Conservation (phyloP, 2,113 vertebrate genomes). For the Siniperca chuatsi region DNA sequence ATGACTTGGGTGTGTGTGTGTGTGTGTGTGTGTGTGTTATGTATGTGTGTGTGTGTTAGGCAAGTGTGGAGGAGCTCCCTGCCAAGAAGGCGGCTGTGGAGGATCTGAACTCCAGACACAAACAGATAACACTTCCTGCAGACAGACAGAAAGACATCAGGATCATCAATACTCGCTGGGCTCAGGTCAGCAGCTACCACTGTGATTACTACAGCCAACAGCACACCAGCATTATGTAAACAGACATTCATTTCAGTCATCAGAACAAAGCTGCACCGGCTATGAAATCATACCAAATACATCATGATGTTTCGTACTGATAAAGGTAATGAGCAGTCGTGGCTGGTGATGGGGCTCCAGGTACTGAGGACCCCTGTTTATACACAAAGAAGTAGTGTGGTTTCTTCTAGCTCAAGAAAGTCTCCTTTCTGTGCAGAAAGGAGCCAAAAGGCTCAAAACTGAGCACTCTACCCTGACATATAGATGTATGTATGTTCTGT, state of each 20-base stretch:
- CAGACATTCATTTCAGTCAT: neutral
- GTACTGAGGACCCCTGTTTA: neutral
- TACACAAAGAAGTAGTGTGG: neutral
- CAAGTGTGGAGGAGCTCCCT: constrained; percentile 87
- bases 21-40: constrained; percentile 77
- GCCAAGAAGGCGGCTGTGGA: constrained; percentile 88
- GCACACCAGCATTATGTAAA: neutral
- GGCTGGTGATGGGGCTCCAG: neutral
- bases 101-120: constrained; percentile 88
- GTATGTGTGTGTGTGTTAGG: constrained; percentile 83
- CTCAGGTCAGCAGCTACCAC: constrained; percentile 87
- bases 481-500: neutral
- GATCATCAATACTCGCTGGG: constrained; percentile 89
- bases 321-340: neutral
- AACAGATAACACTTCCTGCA: constrained; percentile 85
- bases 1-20: constrained; percentile 9
- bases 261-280: constrained; percentile 2
- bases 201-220: neutral
- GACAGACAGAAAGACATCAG: constrained; percentile 90
- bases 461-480: neutral
- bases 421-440: neutral
- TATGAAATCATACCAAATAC: neutral
- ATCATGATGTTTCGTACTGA: neutral
- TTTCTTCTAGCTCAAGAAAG: too few relatives aligned
- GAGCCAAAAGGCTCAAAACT: neutral